These are phyloP conservation scores for Drosophila pseudotakahashii DNA, from an alignment of 2,888 invertebrate genomes.

Conservation along the genomic window DNA sequence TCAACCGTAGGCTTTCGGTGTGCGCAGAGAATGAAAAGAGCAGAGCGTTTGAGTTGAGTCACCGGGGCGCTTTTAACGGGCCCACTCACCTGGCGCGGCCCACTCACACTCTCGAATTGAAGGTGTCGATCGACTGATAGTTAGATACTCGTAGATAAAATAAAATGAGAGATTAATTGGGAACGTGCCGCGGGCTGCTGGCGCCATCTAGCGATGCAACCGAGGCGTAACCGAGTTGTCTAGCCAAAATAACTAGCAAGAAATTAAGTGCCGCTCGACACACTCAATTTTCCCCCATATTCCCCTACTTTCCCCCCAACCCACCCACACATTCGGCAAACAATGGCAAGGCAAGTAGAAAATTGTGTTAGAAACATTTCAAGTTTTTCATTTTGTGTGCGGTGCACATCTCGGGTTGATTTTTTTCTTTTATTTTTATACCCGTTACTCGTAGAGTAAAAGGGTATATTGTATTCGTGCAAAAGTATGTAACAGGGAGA, in stretches of 20 bases:
- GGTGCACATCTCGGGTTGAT: conserved; percentile 37
- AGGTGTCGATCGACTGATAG: conserved; percentile 51
- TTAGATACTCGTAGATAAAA: conserved; percentile 10
- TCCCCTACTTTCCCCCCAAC: not conserved
- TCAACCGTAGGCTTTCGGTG: conserved; percentile 8
- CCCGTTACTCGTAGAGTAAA: no score
- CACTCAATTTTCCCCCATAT: conserved; percentile 34
- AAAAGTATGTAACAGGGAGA: no score
- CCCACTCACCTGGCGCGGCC: conserved; percentile 56
- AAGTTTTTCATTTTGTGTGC: conserved; percentile 26
- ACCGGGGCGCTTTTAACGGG: conserved; percentile 56
- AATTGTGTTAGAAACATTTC: conserved; percentile 31
- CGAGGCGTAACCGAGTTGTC: conserved; percentile 54
- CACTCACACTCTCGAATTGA: conserved; percentile 47
- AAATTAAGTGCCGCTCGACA: conserved; percentile 42
- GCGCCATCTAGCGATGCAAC: conserved; percentile 55
- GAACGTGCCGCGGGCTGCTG: conserved; percentile 44
- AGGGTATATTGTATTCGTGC: no score
- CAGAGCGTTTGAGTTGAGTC: conserved; percentile 56
- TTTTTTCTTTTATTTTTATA: conserved; percentile 26
- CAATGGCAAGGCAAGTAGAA: conserved; percentile 28
- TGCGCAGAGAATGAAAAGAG: conserved; percentile 24
- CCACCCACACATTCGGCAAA: not conserved
- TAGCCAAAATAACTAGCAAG: conserved; percentile 50
- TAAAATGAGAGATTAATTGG: conserved; percentile 42